Conservation (phyloP, 2,888 invertebrate species). For the Dryobota labecula region DNA sequence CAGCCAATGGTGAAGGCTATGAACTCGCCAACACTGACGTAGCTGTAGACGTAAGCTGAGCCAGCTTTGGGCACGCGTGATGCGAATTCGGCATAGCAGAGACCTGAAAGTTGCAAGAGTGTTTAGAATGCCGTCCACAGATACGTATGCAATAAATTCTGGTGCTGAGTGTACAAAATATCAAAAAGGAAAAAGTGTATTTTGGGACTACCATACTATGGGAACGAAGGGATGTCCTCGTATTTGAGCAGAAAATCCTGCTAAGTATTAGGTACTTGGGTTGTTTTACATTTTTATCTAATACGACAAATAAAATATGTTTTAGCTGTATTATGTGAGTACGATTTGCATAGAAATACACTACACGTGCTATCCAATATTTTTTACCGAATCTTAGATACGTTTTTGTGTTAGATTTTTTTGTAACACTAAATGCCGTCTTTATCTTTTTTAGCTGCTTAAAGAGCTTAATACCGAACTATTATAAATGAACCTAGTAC, state of each 20-base stretch:
- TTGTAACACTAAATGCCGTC: background rate
- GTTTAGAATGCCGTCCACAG: background rate
- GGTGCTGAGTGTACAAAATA: too few species aligned
- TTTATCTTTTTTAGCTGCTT: background rate
- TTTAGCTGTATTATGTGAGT: too few species aligned
- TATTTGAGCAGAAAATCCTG: too few species aligned
- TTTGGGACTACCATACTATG: too few species aligned
- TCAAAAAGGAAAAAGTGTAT: too few species aligned
- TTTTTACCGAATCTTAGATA: background rate
- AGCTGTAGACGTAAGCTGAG: conserved; percentile 97
- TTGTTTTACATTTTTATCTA: too few species aligned
- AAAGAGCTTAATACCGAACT: background rate
- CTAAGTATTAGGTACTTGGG: too few species aligned
- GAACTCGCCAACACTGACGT: conserved; percentile 97
- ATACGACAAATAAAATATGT: too few species aligned
- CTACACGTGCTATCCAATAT: too few species aligned
- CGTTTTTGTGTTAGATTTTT: background rate
- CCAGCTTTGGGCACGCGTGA: conserved; percentile 96
- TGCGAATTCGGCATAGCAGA: conserved; percentile 98
- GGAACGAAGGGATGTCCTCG: too few species aligned
- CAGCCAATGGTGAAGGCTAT: conserved; percentile 98
- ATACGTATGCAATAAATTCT: too few species aligned
- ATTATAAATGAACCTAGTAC: background rate
- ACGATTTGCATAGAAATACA: too few species aligned
- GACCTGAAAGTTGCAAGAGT: conserved; percentile 85